Percentiles rank a stretch among this genome's conserved stretches.
These are phyloP conservation scores for Drosophila anceps DNA, from an alignment of 2,888 invertebrate genomes.

Conservation along the genomic window DNA sequence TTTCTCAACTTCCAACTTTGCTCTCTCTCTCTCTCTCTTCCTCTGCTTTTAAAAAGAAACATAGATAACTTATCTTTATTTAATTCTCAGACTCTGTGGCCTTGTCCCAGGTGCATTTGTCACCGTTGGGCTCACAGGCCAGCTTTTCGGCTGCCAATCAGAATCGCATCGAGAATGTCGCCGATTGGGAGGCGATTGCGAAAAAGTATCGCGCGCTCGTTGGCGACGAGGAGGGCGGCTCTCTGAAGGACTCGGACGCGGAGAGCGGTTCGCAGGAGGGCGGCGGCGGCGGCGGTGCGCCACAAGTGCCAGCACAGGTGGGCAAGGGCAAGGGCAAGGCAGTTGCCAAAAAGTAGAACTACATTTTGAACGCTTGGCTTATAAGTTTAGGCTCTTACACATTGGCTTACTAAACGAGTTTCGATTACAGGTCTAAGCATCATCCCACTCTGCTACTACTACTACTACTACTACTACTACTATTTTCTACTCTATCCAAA, in stretches of 20 bases:
- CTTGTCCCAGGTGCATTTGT: conserved; percentile 92
- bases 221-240: conserved; percentile 87
- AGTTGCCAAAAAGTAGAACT: conserved; percentile 56
- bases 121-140: conserved; percentile 93
- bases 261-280: conserved; percentile 84
- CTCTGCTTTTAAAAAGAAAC: not conserved
- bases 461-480: conserved; percentile 41
- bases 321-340: conserved; percentile 74
- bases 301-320: conserved; percentile 82
- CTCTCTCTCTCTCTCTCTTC: not conserved
- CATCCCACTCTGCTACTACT: conserved; percentile 47
- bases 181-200: conserved; percentile 96
- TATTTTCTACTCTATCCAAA: conserved; percentile 50
- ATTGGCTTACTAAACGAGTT: conserved; percentile 65
- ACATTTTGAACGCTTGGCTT: conserved; percentile 8
- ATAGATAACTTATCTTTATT: conserved; percentile 18
- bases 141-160: conserved; percentile 91
- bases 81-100: conserved; percentile 89
- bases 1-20: conserved; percentile 49
- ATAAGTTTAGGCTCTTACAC: conserved; percentile 10
- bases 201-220: conserved; percentile 93
- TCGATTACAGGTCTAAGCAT: conserved; percentile 79
- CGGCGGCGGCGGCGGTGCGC: conserved; percentile 64
- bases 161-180: conserved; percentile 94
- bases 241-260: conserved; percentile 84